Evolutionary conservation across 1,140 invertebrate species (phyloP).

Genomic region (Drosophila pectinifera): DNA sequence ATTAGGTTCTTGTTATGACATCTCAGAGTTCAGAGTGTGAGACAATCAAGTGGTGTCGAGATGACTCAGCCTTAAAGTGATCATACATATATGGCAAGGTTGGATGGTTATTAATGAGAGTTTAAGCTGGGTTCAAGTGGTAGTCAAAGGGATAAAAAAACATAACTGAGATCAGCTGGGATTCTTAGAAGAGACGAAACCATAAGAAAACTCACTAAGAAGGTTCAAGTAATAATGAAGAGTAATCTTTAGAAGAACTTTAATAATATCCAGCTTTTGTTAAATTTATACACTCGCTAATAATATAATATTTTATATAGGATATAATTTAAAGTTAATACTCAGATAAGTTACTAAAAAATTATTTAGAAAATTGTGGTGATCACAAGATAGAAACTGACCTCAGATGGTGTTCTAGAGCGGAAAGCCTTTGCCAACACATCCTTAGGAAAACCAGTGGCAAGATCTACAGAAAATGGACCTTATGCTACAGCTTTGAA

Average conservation of each 20-base stretch:
- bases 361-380: background rate
- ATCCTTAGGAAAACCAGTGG: background rate
- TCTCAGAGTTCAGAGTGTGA: constrained; percentile 30
- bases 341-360: too few species aligned
- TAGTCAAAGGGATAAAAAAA: constrained; percentile 1
- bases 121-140: constrained; percentile 28
- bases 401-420: constrained; percentile 1
- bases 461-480: background rate
- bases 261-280: background rate
- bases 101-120: constrained; percentile 35
- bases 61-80: constrained; percentile 29
- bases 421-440: background rate
- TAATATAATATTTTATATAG: too few species aligned
- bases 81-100: constrained; percentile 1
- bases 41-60: constrained; percentile 31
- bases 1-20: constrained; percentile 54
- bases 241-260: background rate
- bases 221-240: background rate
- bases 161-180: background rate
- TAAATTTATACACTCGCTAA: too few species aligned
- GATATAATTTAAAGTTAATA: too few species aligned
- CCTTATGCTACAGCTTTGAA: constrained; percentile 1
- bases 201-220: background rate
- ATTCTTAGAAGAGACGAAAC: background rate
- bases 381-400: constrained; percentile 1